These are phyloP conservation scores for Notocelia uddmanniana DNA, from an alignment of 2,888 invertebrate genomes.

Conservation along the genomic window DNA sequence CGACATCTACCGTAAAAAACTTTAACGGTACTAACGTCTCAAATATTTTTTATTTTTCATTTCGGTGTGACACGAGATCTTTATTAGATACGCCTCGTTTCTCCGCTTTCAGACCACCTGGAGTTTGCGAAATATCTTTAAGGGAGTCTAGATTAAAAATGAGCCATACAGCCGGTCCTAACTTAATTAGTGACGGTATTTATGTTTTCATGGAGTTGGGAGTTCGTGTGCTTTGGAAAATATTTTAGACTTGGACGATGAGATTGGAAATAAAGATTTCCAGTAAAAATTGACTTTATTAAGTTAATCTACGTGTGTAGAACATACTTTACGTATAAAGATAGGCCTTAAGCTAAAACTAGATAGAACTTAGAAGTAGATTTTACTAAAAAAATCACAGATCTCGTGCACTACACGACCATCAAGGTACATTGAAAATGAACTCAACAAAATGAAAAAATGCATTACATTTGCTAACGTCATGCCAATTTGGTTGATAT, in stretches of 20 bases:
- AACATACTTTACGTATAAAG: no score
- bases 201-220: not conserved
- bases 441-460: no score
- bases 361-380: no score
- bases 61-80: slow-evolving; percentile 50
- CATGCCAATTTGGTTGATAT: no score
- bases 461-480: no score
- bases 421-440: no score
- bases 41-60: not conserved
- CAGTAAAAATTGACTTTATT: not conserved
- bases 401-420: no score
- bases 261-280: not conserved
- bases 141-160: slow-evolving; percentile 51
- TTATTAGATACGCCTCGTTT: slow-evolving; percentile 25
- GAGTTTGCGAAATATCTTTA: slow-evolving; percentile 54
- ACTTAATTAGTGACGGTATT: slow-evolving; percentile 43
- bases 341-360: no score
- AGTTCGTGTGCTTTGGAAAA: not conserved
- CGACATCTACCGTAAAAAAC: no score
- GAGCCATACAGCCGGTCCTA: slow-evolving; percentile 44
- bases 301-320: no score
- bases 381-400: no score
- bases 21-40: no score
- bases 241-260: not conserved
- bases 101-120: slow-evolving; percentile 58